Percentiles rank a stretch among this genome's conserved stretches.
phyloP scores from a whole-genome alignment of 2,113 vertebrate species.

The Nothocercus nigrocapillus region DNA sequence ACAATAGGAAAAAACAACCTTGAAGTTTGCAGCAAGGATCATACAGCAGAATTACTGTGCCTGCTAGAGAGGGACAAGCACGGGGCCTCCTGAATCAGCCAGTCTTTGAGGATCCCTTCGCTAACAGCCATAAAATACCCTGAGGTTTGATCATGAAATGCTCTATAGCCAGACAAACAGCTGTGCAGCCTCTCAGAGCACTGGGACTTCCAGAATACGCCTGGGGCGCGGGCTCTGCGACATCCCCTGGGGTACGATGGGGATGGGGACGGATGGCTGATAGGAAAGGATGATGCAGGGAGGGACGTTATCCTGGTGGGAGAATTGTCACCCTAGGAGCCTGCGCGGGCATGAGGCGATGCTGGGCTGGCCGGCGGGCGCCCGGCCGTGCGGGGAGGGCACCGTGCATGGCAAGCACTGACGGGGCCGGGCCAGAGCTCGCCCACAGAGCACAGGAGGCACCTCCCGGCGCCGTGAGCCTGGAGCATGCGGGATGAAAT shows the following conservation, averaged over 20 bases:
- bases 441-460: neutral
- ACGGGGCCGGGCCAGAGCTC: neutral
- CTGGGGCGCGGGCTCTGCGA: too few species aligned
- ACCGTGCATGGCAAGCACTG: rapidly evolving
- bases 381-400: neutral
- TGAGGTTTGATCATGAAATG: neutral
- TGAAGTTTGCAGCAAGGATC: neutral
- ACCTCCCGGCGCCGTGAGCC: neutral
- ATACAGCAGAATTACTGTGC: rapidly evolving
- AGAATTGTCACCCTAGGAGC: neutral
- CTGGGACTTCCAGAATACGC: rapidly evolving
- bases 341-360: neutral
- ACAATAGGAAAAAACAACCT: neutral
- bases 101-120: neutral
- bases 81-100: neutral
- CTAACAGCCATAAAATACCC: neutral
- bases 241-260: too few species aligned
- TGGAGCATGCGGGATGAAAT: rapidly evolving
- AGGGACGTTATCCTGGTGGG: rapidly evolving
- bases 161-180: neutral
- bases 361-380: too few species aligned
- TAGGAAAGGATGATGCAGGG: rapidly evolving
- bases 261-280: neutral
- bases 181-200: rapidly evolving
- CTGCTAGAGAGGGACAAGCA: neutral